phyloP scores from a whole-genome alignment of 2,797 vertebrate species.

The Channallabes apus region DNA sequence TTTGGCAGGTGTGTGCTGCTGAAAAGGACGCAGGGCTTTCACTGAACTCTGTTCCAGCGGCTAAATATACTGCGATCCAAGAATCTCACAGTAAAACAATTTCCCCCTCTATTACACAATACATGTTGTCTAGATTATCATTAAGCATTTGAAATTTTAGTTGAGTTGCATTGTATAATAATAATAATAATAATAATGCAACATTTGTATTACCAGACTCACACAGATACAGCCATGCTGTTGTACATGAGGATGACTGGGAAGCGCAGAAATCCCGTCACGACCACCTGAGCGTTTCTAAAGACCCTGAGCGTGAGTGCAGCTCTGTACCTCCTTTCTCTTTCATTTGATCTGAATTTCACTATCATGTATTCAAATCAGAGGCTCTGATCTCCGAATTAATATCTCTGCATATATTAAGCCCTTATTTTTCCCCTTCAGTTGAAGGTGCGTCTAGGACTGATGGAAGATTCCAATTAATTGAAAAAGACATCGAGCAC shows the following conservation, averaged over 20 bases:
- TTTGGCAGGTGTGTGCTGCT: constrained; percentile 79
- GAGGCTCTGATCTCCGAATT: constrained; percentile 26
- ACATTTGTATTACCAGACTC: constrained; percentile 66
- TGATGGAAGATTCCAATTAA: constrained; percentile 76
- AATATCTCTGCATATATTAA: constrained; percentile 24
- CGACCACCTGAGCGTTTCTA: constrained; percentile 79
- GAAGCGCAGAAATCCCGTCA: constrained; percentile 80
- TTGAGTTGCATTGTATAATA: not conserved
- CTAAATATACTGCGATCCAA: constrained; percentile 75
- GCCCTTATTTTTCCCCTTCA: constrained; percentile 59
- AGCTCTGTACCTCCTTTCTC: not conserved
- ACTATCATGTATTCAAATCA: constrained; percentile 15
- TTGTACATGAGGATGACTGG: constrained; percentile 75
- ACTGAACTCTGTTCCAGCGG: constrained; percentile 68
- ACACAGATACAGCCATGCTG: constrained; percentile 77
- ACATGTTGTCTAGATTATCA: not conserved
- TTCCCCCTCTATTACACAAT: not conserved
- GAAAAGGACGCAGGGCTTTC: constrained; percentile 78
- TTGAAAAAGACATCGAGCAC: constrained; percentile 89
- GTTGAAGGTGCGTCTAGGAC: constrained; percentile 83
- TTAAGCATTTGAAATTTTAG: not conserved
- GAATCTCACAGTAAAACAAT: constrained; percentile 76
- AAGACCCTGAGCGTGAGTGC: constrained; percentile 78
- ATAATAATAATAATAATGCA: no score
- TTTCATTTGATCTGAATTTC: constrained; percentile 19